Percentiles rank a stretch among this genome's conserved stretches.
phyloP scores from a whole-genome alignment of 2,888 invertebrate species.

The Lasioglossum morio region DNA sequence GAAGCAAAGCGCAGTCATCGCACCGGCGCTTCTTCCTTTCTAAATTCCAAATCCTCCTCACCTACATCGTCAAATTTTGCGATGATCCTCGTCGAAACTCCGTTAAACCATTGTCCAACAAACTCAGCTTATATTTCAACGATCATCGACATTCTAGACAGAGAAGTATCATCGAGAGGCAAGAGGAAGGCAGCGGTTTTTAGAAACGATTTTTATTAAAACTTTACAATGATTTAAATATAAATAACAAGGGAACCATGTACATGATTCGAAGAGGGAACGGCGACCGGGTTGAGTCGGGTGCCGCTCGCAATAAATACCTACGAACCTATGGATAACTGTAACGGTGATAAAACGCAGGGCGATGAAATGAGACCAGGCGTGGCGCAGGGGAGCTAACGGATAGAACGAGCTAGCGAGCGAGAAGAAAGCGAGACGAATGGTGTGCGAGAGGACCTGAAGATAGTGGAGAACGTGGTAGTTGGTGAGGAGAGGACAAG shows the following conservation, averaged over 20 bases:
- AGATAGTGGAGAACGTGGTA: neutral
- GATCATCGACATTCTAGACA: neutral
- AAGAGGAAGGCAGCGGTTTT: neutral
- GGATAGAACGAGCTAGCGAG: slow-evolving; percentile 29
- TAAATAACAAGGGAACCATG: slow-evolving; percentile 60
- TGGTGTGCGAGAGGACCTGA: slow-evolving; percentile 17
- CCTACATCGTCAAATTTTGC: neutral
- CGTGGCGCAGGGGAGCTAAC: slow-evolving; percentile 22
- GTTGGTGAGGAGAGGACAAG: neutral
- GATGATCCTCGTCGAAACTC: neutral
- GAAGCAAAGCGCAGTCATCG: neutral
- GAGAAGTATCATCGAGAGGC: neutral
- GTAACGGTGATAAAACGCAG: slow-evolving; percentile 42
- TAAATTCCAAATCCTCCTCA: neutral
- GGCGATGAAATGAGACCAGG: slow-evolving; percentile 50
- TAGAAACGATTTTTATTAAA: slow-evolving; percentile 67
- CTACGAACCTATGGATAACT: slow-evolving; percentile 60
- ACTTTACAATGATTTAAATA: slow-evolving; percentile 67
- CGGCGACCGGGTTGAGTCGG: neutral
- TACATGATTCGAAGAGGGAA: slow-evolving; percentile 53
- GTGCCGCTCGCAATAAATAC: slow-evolving; percentile 60
- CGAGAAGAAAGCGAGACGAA: slow-evolving; percentile 45
- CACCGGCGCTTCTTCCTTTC: neutral
- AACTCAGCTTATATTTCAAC: neutral
- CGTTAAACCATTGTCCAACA: neutral